phyloP scores from a whole-genome alignment of 2,113 vertebrate genomes.

The Ranitomeya imitator region DNA sequence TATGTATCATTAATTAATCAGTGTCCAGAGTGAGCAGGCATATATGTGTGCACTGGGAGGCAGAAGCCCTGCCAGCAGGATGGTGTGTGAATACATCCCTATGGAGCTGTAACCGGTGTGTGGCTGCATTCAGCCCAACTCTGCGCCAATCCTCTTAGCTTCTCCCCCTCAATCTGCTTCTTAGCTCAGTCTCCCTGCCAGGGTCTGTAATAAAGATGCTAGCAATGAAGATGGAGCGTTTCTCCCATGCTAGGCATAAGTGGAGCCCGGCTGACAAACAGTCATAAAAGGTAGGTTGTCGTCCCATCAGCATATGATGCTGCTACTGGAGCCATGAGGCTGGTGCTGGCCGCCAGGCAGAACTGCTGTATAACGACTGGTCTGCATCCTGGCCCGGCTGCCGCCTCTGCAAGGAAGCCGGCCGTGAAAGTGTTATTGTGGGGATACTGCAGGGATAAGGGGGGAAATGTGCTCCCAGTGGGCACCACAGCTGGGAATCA shows the following conservation, averaged over 20 bases:
- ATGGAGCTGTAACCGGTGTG: constrained; percentile 34
- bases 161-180: constrained; percentile 16
- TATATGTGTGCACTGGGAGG: neutral
- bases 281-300: constrained; percentile 21
- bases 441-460: neutral
- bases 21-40: neutral
- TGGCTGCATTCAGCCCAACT: constrained; percentile 39
- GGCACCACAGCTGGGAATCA: neutral
- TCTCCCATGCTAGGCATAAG: neutral
- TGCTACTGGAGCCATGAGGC: no score
- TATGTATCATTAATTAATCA: constrained; percentile 34
- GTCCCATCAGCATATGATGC: neutral
- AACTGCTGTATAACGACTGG: neutral
- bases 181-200: constrained; percentile 10
- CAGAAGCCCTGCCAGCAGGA: neutral
- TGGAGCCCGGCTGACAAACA: neutral
- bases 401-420: neutral
- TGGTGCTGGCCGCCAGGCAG: neutral
- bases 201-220: constrained; percentile 5
- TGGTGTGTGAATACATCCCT: neutral
- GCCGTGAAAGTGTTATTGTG: neutral
- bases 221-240: constrained; percentile 2
- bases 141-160: constrained; percentile 43
- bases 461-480: neutral
- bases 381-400: neutral